Evolutionary conservation across 2,888 invertebrate species (phyloP), one percentile per base, ranked within the genome.

Genomic region (Pyralis farinalis): DNA sequence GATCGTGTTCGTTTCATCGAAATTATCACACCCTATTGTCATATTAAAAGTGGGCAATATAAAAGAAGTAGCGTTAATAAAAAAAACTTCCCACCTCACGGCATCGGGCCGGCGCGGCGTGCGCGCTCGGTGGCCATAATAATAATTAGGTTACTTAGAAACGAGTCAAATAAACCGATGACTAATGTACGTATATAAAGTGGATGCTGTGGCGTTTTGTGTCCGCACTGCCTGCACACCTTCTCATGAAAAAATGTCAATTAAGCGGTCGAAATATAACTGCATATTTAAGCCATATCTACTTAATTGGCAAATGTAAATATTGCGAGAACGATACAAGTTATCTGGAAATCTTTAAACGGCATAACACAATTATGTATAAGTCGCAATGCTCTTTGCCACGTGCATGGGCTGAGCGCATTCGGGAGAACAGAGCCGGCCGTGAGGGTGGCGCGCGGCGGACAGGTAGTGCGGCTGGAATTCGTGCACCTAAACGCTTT

Each of bases 401-500:
- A 16, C 2, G 4, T 16, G 2, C 16, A 16, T 3, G 16, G 4
- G 4, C 4, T 16, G 16, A 4, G 4, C 4, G 16, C 4, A 16
- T 2, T 4, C 4, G 4, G 4, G 25, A 25, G 25, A 25, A 7
- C 25, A 16, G 29, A 11, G 34, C 27, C 16, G 12, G n/a, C 25
- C 12, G 35, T 4, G 8, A n/a, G n/a, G n/a, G 11, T 11, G 11
- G 25, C n/a, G 10, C 16, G 22, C 34, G 68, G 66, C 72, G 62
- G 63, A 70, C 73, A 67, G 81, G 66, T 79, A 71, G 74, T 73
- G 84, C 81, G 82, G 64, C 63, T 52, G 58, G 12, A 31, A 51
- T 53, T 66, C 82, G 82, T 71, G 60, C 80, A 82, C 82, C 81
- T 85, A 78, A 84, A 88, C 87, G 87, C 87, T 88, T 88, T 88